These are phyloP conservation scores for Porites cylindrica DNA, from an alignment of 92 coral and sea anemone species.

Conservation along the genomic window DNA sequence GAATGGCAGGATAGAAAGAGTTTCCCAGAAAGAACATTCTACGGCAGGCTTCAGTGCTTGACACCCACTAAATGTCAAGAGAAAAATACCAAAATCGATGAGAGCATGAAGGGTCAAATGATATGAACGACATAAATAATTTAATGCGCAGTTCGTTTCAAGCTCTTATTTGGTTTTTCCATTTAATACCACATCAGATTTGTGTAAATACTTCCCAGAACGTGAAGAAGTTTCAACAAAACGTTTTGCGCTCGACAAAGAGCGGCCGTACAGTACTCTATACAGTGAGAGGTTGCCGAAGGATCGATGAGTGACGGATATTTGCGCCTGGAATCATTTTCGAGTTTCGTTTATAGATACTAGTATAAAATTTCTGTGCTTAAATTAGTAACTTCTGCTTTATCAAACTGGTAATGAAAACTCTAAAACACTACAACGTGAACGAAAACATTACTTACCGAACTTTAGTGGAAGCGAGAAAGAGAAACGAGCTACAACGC, in stretches of 20 bases:
- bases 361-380: not conserved
- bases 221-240: too few species aligned
- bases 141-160: not conserved
- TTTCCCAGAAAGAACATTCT: not conserved
- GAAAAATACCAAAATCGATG: not conserved
- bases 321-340: not conserved
- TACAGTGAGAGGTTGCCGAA: too few species aligned
- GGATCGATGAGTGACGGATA: not conserved
- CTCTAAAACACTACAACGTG: not conserved
- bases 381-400: not conserved
- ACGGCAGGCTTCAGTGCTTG: not conserved
- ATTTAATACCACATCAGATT: not conserved
- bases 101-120: not conserved
- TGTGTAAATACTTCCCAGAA: too few species aligned
- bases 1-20: not conserved
- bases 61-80: not conserved
- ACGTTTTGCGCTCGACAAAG: too few species aligned
- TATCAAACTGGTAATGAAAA: not conserved
- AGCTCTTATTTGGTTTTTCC: not conserved
- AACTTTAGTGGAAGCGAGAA: not conserved
- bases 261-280: too few species aligned
- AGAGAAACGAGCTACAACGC: not conserved
- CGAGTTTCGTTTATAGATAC: not conserved
- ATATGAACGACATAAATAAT: not conserved
- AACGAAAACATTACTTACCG: slow-evolving; percentile 6